A percentile compares a stretch with the other conserved stretches of the same genome.
Conservation (phyloP, 2,113 vertebrate genomes). For the Phylloscopus trochilus region DNA sequence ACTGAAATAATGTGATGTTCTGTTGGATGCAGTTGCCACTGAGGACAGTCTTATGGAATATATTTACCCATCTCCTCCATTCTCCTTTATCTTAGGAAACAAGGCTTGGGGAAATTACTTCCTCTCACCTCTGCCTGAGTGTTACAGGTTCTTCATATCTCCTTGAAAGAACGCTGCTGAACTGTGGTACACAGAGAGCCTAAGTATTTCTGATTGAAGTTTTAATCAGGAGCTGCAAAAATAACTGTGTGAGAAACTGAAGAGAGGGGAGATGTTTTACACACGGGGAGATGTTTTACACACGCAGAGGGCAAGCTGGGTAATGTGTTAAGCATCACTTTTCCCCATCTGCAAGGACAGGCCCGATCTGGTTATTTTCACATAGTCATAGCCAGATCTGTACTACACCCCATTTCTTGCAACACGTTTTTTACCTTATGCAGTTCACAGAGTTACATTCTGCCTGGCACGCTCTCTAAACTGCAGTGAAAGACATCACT, state of each 20-base stretch:
- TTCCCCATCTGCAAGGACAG: not conserved
- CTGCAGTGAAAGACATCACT: constrained; percentile 56
- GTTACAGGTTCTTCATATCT: not conserved
- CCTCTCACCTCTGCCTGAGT: not conserved
- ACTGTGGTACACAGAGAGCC: not conserved
- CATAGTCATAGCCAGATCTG: not conserved
- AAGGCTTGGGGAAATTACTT: not conserved
- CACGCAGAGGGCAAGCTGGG: not conserved
- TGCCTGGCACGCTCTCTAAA: constrained; percentile 41
- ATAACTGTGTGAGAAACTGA: not conserved
- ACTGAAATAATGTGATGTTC: not conserved
- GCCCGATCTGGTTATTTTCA: constrained; percentile 21
- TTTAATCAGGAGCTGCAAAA: constrained; percentile 48
- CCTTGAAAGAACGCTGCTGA: not conserved
- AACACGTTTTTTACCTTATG: constrained; percentile 57
- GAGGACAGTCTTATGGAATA: not conserved
- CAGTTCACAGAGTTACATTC: constrained; percentile 58
- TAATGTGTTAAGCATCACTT: not conserved
- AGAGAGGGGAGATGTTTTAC: not conserved
- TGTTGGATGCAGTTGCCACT: not conserved
- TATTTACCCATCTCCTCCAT: not conserved
- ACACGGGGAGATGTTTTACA: not conserved
- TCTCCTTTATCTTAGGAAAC: not conserved
- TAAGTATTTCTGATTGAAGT: constrained; percentile 17
- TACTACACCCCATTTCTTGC: not conserved